These are phyloP conservation scores for Hippoglossus hippoglossus DNA, from an alignment of 2,797 vertebrate genomes.

Conservation along the genomic window DNA sequence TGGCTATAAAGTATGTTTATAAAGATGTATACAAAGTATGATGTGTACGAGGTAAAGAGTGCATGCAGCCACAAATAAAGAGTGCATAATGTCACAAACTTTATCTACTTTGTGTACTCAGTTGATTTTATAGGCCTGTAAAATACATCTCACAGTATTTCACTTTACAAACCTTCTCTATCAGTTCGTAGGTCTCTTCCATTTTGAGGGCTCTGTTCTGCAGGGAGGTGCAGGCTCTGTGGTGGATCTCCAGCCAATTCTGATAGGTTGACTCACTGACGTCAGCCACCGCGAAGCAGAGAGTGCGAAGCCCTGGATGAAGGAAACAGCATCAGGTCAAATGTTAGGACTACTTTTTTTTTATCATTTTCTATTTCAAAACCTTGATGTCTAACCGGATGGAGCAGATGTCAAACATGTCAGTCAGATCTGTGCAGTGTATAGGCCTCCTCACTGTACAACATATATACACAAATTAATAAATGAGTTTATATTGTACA, in stretches of 20 bases:
- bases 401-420: too few relatives aligned
- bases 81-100: slow-evolving; percentile 4
- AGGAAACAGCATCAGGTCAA: slow-evolving; percentile 9
- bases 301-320: slow-evolving; percentile 90
- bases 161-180: slow-evolving; percentile 90
- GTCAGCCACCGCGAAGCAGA: slow-evolving; percentile 95
- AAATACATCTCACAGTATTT: background rate
- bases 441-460: too few relatives aligned
- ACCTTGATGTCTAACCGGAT: too few relatives aligned
- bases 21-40: background rate
- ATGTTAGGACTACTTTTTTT: slow-evolving; percentile 3
- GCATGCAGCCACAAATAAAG: slow-evolving; percentile 16
- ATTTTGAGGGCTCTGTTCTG: slow-evolving; percentile 95
- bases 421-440: too few relatives aligned
- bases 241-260: slow-evolving; percentile 91
- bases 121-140: background rate
- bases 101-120: background rate
- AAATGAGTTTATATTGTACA: too few relatives aligned
- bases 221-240: slow-evolving; percentile 90
- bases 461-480: too few relatives aligned
- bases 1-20: background rate
- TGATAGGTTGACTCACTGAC: slow-evolving; percentile 93
- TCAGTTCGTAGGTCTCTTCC: slow-evolving; percentile 98
- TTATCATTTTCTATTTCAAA: background rate
- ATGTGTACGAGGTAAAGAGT: slow-evolving; percentile 13